Percentiles rank a stretch among this genome's conserved stretches.
These are phyloP conservation scores for Brachionus manjavacas DNA, from an alignment of 1,140 invertebrate species.

Conservation along the genomic window DNA sequence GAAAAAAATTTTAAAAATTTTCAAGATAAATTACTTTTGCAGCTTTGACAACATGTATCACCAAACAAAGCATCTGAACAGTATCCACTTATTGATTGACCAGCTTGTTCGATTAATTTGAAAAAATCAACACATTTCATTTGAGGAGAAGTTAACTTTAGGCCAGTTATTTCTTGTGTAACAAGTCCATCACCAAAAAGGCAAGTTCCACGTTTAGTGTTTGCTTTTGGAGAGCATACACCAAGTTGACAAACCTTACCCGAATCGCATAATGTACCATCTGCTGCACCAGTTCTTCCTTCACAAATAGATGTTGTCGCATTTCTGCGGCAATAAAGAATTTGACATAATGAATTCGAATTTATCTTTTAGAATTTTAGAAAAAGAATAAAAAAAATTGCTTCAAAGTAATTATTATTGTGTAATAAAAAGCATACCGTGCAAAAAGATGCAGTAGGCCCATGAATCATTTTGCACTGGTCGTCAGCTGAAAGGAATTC, in stretches of 20 bases:
- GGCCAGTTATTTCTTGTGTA: not conserved
- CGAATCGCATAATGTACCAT: not conserved
- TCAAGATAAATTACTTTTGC: constrained; percentile 6
- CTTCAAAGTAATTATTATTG: no score
- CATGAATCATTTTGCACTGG: constrained; percentile 36
- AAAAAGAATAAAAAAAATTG: not conserved
- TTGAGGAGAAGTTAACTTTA: not conserved
- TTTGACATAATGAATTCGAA: not conserved
- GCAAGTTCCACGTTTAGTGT: not conserved
- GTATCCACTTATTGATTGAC: not conserved
- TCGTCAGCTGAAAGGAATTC: not conserved
- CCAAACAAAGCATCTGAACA: not conserved
- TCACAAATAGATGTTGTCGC: not conserved
- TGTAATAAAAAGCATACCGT: not conserved
- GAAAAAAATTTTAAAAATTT: not conserved
- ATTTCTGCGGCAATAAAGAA: not conserved
- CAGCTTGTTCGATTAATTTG: not conserved
- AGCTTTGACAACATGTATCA: constrained; percentile 13
- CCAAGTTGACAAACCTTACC: not conserved
- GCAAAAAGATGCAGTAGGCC: not conserved
- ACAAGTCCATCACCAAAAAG: not conserved
- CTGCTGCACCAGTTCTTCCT: not conserved
- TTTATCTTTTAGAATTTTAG: not conserved
- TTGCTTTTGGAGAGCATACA: not conserved
- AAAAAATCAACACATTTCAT: constrained; percentile 16